Evolutionary conservation across 2,888 invertebrate genomes (phyloP).

Genomic region (Campoplex capitator): DNA sequence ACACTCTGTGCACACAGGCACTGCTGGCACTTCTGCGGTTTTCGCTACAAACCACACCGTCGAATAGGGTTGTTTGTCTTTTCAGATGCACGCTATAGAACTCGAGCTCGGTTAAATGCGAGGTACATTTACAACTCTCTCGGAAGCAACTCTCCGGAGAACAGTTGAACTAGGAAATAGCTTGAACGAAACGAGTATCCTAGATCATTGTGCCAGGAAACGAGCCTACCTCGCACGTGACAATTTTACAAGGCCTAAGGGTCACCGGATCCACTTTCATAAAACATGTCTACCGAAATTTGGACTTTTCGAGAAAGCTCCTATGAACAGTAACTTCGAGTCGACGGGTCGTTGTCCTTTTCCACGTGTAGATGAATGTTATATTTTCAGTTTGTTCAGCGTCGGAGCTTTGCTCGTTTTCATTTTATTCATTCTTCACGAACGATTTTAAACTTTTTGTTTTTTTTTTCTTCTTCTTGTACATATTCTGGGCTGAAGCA

Average conservation of each 20-base stretch:
- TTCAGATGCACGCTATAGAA: neutral
- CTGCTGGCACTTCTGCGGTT: neutral
- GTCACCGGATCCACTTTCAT: neutral
- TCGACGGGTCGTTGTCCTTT: neutral
- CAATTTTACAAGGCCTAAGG: constrained; percentile 8
- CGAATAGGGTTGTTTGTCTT: constrained; percentile 1
- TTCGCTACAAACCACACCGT: neutral
- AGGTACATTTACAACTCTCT: constrained; percentile 21
- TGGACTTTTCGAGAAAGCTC: neutral
- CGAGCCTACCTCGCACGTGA: neutral
- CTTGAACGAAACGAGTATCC: neutral
- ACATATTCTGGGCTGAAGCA: too few species aligned
- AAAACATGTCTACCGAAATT: neutral
- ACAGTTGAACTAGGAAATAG: constrained; percentile 24
- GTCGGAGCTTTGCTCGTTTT: neutral
- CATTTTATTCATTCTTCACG: neutral
- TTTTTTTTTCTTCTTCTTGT: neutral
- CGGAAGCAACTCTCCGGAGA: constrained; percentile 19
- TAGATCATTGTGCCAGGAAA: constrained; percentile 17
- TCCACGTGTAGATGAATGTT: neutral
- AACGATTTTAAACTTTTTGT: neutral
- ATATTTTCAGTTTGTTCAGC: neutral
- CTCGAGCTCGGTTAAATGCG: neutral
- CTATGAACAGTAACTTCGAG: neutral
- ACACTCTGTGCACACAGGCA: neutral